A percentile compares a stretch with the other conserved stretches of the same genome.
phyloP scores from a whole-genome alignment of 2,797 vertebrate genomes.

The Craterocephalus amniculus region DNA sequence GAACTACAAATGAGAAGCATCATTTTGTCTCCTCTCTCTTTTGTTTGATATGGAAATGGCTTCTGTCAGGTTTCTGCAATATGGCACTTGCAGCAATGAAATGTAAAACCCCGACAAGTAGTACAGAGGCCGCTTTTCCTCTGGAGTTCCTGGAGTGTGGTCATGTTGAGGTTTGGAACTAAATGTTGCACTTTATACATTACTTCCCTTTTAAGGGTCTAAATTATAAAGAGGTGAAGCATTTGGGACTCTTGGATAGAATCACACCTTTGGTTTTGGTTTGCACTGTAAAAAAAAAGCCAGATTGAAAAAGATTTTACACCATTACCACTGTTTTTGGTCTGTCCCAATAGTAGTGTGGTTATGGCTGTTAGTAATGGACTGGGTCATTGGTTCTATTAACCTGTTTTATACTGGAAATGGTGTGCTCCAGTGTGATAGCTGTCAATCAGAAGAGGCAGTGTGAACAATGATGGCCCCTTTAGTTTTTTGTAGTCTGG shows the following conservation, averaged over 20 bases:
- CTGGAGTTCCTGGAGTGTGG: conserved; percentile 11
- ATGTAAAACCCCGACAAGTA: conserved; percentile 20
- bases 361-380: conserved; percentile 29
- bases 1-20: background rate
- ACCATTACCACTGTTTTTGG: background rate
- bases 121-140: conserved; percentile 15
- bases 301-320: conserved; percentile 4
- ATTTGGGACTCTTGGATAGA: conserved; percentile 31
- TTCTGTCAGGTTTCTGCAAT: background rate
- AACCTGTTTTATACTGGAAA: conserved; percentile 28
- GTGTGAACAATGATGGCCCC: background rate
- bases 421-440: conserved; percentile 13
- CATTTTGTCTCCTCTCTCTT: background rate
- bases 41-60: conserved; percentile 12
- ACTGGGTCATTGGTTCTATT: conserved; percentile 32
- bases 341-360: conserved; percentile 9
- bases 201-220: conserved; percentile 1
- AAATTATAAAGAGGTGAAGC: conserved; percentile 34
- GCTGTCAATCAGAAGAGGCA: conserved; percentile 38
- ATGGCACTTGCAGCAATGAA: conserved; percentile 8
- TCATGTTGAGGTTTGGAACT: conserved; percentile 34
- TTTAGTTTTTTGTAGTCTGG: background rate
- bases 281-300: conserved; percentile 24
- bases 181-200: conserved; percentile 29
- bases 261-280: conserved; percentile 28